Evolutionary conservation across 2,888 invertebrate species (phyloP).

Genomic region (Sinodicranocentrus sp.): DNA sequence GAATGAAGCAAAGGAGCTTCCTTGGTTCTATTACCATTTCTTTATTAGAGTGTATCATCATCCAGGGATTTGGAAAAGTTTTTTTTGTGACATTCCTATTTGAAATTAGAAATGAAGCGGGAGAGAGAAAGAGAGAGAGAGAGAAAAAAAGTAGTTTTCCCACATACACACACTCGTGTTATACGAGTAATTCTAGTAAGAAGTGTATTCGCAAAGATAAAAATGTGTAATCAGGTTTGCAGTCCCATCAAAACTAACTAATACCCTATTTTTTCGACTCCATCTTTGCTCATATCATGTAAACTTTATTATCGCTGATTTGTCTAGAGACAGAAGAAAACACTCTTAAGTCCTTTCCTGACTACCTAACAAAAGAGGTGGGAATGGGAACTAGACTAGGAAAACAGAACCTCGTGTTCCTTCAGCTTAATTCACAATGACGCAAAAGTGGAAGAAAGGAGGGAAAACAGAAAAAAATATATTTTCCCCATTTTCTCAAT

Average conservation of each 20-base stretch:
- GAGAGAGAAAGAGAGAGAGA: not conserved
- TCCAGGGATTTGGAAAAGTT: conserved; percentile 51
- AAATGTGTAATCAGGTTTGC: conserved; percentile 11
- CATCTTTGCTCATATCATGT: not conserved
- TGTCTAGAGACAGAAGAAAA: not conserved
- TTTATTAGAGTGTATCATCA: conserved; percentile 47
- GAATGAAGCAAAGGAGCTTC: not conserved
- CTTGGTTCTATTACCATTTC: not conserved
- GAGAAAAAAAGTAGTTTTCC: conserved; percentile 12
- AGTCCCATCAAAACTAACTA: not conserved
- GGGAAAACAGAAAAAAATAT: not conserved
- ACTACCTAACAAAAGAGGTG: not conserved
- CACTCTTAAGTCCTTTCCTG: not conserved
- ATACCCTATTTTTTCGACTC: not conserved
- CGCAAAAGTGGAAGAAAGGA: not conserved
- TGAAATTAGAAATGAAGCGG: conserved; percentile 39
- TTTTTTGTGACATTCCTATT: conserved; percentile 42
- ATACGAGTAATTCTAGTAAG: conserved; percentile 18
- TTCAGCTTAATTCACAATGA: not conserved
- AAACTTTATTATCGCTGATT: not conserved
- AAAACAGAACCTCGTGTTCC: not conserved
- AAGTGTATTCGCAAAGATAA: not conserved
- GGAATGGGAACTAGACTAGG: not conserved
- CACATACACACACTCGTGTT: conserved; percentile 49
- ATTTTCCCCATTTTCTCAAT: conserved; percentile 44